Evolutionary conservation across 1,140 invertebrate species (phyloP), one percentile per base, ranked within the genome.

Genomic region (Bombus waltoni): DNA sequence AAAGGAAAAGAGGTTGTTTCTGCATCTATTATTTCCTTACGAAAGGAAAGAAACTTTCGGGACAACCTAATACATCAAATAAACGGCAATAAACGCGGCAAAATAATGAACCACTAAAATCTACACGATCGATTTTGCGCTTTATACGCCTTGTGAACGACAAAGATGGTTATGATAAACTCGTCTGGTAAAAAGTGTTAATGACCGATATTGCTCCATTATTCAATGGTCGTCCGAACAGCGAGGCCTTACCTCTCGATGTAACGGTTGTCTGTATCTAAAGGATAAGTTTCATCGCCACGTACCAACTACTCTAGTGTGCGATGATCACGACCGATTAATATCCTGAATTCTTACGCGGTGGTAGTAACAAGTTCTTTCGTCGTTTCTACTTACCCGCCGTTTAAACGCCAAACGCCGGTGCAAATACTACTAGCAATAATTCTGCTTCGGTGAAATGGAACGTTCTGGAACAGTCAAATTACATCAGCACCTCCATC

Each of bases 131-230:
- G 73, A 75, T n/a, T 44, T 22, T 3, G 42, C 42, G 38, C 66
- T 76, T 85, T 77, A 47, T 25, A 80, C 71, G 57, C 44, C 28
- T 25, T 35, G n/a, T 1, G 62, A 10, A 47, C 47, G 66, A 59
- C 35, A 53, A 35, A 84, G 81, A 88, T 76, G n/a, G 9, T 18
- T 35, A 22, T n/a, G 76, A 80, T 73, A 80, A 88, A 68, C 71
- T 59, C 13, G 65, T 57, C 38, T 42, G 22, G 83, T 62, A 40
- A 72, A 38, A 75, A 68, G 57, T 62, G 79, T 66, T 86, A 86
- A 82, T 76, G 47, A 81, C 80, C n/a, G 53, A 71, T 80, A 73
- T 76, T 86, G 81, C 15, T 38, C 44, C 71, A 57, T 62, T 86
- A 82, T 86, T 72, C 38, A 0, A 38, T 42, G 72, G n/a, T 86